Percentiles rank a stretch among this genome's conserved stretches.
phyloP scores from a whole-genome alignment of 1,140 invertebrate genomes.

The Drosophila melanogaster region Release_6_plus_ISO1_MT NC_004354.4:5854501-5855000 shows the following conservation, averaged over 20 bases:
- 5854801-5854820: neutral
- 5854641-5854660: neutral
- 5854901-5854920: conserved; percentile 11
- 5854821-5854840: conserved; percentile 23
- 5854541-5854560: no score
- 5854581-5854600: neutral
- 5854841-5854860: conserved; percentile 43
- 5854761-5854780: conserved; percentile 9
- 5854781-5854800: neutral
- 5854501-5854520: no score
- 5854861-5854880: conserved; percentile 14
- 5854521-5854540: no score
- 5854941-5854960: neutral
- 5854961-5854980: no score
- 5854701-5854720: conserved; percentile 5
- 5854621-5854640: neutral
- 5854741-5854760: conserved; percentile 45
- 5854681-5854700: conserved; percentile 9
- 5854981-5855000: no score
- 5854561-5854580: no score
- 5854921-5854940: neutral
- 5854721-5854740: neutral
- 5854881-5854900: conserved; percentile 4
- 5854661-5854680: neutral
- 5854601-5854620: neutral